These are phyloP conservation scores for Lepisosteus osseus DNA, from an alignment of 2,113 vertebrate species.

Conservation along the genomic window DNA sequence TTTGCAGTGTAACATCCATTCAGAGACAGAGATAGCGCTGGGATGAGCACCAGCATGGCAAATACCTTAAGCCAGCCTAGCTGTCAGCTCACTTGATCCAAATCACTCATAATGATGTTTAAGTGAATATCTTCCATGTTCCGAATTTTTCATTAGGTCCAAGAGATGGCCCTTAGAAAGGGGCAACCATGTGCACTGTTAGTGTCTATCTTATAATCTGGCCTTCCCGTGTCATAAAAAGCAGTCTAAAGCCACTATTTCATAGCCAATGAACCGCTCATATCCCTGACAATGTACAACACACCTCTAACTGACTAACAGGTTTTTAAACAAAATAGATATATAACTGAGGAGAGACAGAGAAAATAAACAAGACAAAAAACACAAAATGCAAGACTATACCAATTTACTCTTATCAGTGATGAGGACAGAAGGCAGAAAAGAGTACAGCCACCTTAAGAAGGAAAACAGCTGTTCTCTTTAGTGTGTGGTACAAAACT, in stretches of 20 bases:
- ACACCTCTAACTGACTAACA: slow-evolving; percentile 22
- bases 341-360: slow-evolving; percentile 33
- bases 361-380: slow-evolving; percentile 26
- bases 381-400: slow-evolving; percentile 10
- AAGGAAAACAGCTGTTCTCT: too few relatives aligned
- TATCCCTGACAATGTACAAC: slow-evolving; percentile 14
- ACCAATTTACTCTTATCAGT: slow-evolving; percentile 20
- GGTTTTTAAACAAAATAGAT: slow-evolving; percentile 34
- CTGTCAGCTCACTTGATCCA: slow-evolving; percentile 42
- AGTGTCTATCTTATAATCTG: neutral
- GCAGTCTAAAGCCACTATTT: slow-evolving; percentile 19
- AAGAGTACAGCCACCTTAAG: too few relatives aligned
- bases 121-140: slow-evolving; percentile 37
- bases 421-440: neutral
- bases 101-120: slow-evolving; percentile 39
- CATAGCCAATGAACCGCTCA: slow-evolving; percentile 18
- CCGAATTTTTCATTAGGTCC: slow-evolving; percentile 41
- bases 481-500: too few relatives aligned
- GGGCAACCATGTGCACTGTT: neutral
- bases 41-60: slow-evolving; percentile 23
- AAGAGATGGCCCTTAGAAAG: neutral
- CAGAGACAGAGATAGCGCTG: slow-evolving; percentile 21
- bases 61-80: slow-evolving; percentile 25
- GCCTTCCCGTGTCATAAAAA: neutral
- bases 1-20: too few relatives aligned